Conservation (phyloP, 2,113 vertebrate genomes). For the Calyptomena viridis region DNA sequence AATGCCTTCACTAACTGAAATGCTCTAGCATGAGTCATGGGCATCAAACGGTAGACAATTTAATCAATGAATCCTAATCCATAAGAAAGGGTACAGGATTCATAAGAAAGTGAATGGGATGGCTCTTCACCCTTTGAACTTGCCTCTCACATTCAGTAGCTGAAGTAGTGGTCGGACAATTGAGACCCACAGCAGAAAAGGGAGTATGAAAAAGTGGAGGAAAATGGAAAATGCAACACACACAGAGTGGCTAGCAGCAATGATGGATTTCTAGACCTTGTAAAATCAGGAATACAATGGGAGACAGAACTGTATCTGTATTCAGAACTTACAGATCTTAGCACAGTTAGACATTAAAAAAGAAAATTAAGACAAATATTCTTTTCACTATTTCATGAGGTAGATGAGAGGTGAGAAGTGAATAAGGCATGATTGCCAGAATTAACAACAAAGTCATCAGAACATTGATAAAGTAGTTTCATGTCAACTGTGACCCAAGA, state of each 20-base stretch:
- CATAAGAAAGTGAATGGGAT: background rate
- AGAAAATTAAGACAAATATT: background rate
- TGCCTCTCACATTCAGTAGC: background rate
- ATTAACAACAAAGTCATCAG: background rate
- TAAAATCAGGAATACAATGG: background rate
- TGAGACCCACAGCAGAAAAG: background rate
- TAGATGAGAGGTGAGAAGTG: background rate
- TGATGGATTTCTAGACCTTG: background rate
- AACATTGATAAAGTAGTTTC: background rate
- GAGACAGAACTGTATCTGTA: background rate
- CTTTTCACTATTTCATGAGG: background rate
- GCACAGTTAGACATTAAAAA: background rate
- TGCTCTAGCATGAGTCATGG: background rate
- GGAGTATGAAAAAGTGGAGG: background rate
- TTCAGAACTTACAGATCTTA: background rate
- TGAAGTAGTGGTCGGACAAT: background rate
- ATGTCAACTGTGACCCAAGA: background rate
- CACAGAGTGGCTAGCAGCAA: rapidly evolving
- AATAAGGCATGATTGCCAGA: background rate
- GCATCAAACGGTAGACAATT: background rate
- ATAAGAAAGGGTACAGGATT: background rate
- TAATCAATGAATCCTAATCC: background rate
- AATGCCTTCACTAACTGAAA: background rate
- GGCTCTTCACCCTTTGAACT: background rate
- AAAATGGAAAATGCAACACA: background rate